Conservation (phyloP, 2,113 vertebrate species). For the Gracilinanus agilis region DNA sequence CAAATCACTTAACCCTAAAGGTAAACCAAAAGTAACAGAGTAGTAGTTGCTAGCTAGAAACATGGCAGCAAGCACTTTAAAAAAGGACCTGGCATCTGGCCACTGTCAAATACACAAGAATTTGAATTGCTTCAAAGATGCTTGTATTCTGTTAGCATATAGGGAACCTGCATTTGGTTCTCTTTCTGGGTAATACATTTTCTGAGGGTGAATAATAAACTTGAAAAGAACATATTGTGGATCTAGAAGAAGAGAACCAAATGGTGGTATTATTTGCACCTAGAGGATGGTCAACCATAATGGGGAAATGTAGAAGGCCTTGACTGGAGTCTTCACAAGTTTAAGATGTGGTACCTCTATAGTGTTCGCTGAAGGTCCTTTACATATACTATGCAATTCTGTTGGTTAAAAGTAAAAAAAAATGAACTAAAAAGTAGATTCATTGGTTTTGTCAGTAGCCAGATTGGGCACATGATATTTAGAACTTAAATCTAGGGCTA, state of each 20-base stretch:
- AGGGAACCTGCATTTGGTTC: background rate
- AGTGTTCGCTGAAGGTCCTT: background rate
- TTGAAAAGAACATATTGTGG: background rate
- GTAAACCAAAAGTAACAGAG: background rate
- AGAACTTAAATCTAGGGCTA: background rate
- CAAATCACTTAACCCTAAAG: background rate
- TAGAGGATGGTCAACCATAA: background rate
- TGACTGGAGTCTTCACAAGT: background rate
- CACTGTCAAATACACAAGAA: background rate
- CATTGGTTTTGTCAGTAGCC: background rate
- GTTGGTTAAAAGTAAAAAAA: background rate
- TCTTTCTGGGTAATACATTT: background rate
- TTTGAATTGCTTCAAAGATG: background rate
- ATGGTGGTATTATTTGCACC: background rate
- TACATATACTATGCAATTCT: background rate
- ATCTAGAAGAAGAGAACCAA: background rate
- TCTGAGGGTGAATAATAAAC: background rate
- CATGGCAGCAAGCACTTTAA: background rate
- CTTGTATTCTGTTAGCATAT: background rate
- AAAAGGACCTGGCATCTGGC: background rate
- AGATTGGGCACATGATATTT: background rate
- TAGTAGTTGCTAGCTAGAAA: background rate
- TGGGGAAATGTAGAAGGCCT: background rate
- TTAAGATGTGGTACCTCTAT: background rate
- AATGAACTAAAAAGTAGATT: background rate